phyloP scores from a whole-genome alignment of 2,797 vertebrate genomes.

The Crax fasciolata region DNA sequence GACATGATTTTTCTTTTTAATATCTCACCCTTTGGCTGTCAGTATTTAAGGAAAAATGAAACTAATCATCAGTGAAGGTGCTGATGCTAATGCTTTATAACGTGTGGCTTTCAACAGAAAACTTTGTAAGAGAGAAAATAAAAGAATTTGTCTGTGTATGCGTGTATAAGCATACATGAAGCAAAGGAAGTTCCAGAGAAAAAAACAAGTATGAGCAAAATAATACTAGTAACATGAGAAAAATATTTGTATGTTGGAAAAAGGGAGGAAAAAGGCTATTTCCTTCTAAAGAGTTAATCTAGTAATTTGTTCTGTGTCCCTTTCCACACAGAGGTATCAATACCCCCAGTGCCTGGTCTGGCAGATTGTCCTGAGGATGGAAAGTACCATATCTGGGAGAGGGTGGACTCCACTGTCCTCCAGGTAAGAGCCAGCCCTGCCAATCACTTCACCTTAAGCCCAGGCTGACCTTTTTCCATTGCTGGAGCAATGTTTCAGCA shows the following conservation, averaged over 20 bases:
- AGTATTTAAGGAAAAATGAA: slow-evolving; percentile 36
- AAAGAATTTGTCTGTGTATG: too few relatives aligned
- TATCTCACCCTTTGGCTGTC: slow-evolving; percentile 21
- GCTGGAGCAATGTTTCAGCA: background rate
- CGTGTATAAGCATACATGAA: background rate
- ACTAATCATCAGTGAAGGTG: background rate
- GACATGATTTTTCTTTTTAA: slow-evolving; percentile 42
- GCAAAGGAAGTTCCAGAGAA: background rate
- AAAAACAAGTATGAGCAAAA: background rate
- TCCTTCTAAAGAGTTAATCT: background rate
- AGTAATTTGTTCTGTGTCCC: background rate
- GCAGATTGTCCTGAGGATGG: background rate
- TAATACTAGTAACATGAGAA: background rate
- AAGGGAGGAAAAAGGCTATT: rapidly evolving
- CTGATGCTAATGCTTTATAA: background rate
- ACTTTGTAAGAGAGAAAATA: background rate
- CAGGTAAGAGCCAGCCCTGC: background rate
- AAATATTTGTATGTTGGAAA: background rate
- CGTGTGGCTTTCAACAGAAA: background rate
- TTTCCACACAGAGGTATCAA: background rate
- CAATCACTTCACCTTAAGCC: background rate
- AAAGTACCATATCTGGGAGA: background rate
- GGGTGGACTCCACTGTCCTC: background rate
- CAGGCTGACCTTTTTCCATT: background rate
- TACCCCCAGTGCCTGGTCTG: rapidly evolving